phyloP scores from a whole-genome alignment of 2,888 invertebrate genomes.

The Oligia strigilis region DNA sequence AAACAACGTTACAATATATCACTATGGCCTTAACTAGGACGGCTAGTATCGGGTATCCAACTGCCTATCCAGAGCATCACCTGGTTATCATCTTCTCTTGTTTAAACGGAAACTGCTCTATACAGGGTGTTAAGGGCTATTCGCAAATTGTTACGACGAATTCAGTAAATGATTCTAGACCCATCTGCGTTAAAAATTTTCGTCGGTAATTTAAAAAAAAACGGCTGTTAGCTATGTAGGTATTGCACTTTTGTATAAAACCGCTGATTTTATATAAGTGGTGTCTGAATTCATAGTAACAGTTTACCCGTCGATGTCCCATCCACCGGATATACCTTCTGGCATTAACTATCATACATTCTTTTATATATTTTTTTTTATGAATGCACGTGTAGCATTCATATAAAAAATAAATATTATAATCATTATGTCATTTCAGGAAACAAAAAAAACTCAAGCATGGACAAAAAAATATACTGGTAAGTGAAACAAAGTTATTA shows the following conservation, averaged over 20 bases:
- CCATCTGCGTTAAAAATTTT: background rate
- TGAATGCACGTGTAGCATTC: no score
- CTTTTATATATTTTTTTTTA: no score
- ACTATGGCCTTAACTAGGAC: background rate
- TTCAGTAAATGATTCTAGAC: background rate
- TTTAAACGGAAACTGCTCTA: background rate
- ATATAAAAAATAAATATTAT: background rate
- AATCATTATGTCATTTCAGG: conserved; percentile 32
- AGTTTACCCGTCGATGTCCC: background rate
- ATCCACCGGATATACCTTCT: background rate
- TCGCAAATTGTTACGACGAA: background rate
- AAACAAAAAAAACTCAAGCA: conserved; percentile 23
- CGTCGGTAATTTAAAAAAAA: background rate
- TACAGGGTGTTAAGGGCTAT: no score
- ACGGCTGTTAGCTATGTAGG: no score
- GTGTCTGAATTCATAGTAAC: background rate
- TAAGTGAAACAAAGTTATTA: conserved; percentile 32
- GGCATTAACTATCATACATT: background rate
- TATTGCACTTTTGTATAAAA: background rate
- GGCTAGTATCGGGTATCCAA: background rate
- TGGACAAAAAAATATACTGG: conserved; percentile 16
- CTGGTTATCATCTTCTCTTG: background rate
- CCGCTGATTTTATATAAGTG: background rate
- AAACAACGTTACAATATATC: background rate
- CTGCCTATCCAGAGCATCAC: background rate